phyloP scores from a whole-genome alignment of 1,140 invertebrate genomes.

The Drosophila teissieri region DNA sequence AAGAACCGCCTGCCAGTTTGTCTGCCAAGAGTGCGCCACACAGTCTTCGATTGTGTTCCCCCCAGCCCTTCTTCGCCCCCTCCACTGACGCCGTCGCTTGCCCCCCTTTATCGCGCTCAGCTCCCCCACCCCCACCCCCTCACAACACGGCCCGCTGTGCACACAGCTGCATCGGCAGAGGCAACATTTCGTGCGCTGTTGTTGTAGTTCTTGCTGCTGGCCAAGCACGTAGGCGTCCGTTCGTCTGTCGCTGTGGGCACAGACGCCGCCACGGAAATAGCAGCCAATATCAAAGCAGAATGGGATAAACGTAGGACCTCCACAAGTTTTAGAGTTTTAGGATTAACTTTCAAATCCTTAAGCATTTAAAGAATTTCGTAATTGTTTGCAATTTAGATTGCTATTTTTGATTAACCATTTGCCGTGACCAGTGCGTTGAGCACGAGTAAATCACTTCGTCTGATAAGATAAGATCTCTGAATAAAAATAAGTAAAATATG shows the following conservation, averaged over 20 bases:
- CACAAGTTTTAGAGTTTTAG: too few species aligned
- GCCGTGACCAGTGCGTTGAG: background rate
- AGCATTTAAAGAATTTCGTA: background rate
- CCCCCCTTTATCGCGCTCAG: background rate
- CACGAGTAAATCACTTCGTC: background rate
- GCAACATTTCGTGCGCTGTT: slow-evolving; percentile 24
- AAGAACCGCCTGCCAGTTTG: slow-evolving; percentile 73
- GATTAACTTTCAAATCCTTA: background rate
- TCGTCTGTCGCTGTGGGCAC: slow-evolving; percentile 54
- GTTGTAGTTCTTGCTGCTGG: slow-evolving; percentile 45
- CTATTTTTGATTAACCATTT: background rate
- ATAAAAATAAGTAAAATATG: background rate
- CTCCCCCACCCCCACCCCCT: background rate
- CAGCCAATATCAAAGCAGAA: too few species aligned
- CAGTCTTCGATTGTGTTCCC: slow-evolving; percentile 40
- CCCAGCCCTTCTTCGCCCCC: background rate
- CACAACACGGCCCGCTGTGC: slow-evolving; percentile 36
- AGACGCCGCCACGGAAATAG: background rate
- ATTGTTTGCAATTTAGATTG: background rate
- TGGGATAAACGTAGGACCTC: too few species aligned
- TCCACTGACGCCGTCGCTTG: slow-evolving; percentile 2
- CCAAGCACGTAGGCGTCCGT: slow-evolving; percentile 71
- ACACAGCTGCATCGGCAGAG: slow-evolving; percentile 44
- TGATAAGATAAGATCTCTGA: slow-evolving; percentile 1
- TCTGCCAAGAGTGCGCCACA: slow-evolving; percentile 77